These are phyloP conservation scores for Megalopta genalis DNA, from an alignment of 1,140 invertebrate genomes.

Conservation along the genomic window DNA sequence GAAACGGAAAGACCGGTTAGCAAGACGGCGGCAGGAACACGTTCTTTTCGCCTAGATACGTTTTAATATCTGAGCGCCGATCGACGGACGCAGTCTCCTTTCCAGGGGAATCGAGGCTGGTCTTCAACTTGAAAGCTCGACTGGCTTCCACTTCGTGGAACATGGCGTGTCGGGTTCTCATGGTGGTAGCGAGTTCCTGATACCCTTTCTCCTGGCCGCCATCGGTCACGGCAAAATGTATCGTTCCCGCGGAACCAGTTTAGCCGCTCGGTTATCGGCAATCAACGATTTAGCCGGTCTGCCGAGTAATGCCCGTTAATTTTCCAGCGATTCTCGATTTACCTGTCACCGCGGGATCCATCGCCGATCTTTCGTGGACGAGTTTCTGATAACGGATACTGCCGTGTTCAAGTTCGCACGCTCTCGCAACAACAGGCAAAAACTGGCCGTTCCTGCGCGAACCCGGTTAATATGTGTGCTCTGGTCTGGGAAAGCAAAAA, in stretches of 20 bases:
- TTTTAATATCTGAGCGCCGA: background rate
- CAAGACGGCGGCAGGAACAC: background rate
- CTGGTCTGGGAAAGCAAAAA: background rate
- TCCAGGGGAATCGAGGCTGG: background rate
- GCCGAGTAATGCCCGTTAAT: constrained; percentile 18
- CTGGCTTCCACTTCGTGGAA: background rate
- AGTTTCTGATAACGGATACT: background rate
- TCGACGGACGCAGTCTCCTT: constrained; percentile 9
- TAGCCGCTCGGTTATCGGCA: constrained; percentile 18
- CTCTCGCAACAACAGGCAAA: background rate
- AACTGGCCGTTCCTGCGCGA: background rate
- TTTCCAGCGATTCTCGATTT: constrained; percentile 16
- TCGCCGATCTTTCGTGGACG: background rate
- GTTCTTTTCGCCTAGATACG: constrained; percentile 13
- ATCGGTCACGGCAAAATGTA: background rate
- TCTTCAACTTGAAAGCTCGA: constrained; percentile 29
- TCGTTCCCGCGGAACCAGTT: constrained; percentile 12
- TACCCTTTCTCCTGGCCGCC: background rate
- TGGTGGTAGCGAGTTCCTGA: background rate
- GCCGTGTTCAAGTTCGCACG: background rate
- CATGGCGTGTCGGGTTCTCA: constrained; percentile 38
- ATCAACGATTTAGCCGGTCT: constrained; percentile 17
- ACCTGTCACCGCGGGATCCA: background rate
- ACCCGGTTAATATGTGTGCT: background rate
- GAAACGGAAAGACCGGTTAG: background rate